Evolutionary conservation across 2,888 invertebrate genomes (phyloP), one percentile per base, ranked within the genome.

Genomic region (Drosophila acutilabella): DNA sequence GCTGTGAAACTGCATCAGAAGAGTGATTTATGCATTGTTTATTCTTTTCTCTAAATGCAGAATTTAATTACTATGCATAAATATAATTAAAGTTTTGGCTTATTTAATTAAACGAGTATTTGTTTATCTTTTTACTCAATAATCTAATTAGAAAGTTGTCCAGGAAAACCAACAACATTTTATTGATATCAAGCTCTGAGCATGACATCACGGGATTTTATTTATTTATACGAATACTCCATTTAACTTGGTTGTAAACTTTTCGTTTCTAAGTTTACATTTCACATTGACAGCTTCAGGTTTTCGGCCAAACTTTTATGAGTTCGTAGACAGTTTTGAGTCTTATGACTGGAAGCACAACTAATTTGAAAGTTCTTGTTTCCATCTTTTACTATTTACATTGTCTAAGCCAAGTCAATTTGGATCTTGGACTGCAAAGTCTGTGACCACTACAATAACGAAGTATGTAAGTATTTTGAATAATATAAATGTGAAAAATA

Each of bases 181-280:
- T 20, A 47, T 33, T 44, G 30, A 44, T 33, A 54, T 30, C 16
- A 48, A 41, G 11, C 23, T 33, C 54, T 54, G 33, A n/a, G n/a
- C 13, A 54, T 54, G 33, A 50, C 38, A 50, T 40, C n/a, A 30
- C 30, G 50, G 38, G 0, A 50, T 42, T 54, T 40, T 50, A 50
- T 66, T 56, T 65, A 64, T 40, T 23, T 44, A 50, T 20, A 38
- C 40, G 52, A 38, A 56, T 48, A 30, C 48, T 38, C 38, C 38
- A 41, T 47, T 20, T 20, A 71, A 61, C 23, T 70, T 53, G 48
- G 16, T 30, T 23, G 38, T n/a, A 54, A 69, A 69, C 44, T 69
- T 61, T 44, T 18, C 11, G 42, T 20, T 50, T 42, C 54, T 48
- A 41, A 40, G 52, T 18, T 64, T 52, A 52, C 40, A 36, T 40